phyloP scores from a whole-genome alignment of 1,140 invertebrate species.

The Condylostylus longicornis region DNA sequence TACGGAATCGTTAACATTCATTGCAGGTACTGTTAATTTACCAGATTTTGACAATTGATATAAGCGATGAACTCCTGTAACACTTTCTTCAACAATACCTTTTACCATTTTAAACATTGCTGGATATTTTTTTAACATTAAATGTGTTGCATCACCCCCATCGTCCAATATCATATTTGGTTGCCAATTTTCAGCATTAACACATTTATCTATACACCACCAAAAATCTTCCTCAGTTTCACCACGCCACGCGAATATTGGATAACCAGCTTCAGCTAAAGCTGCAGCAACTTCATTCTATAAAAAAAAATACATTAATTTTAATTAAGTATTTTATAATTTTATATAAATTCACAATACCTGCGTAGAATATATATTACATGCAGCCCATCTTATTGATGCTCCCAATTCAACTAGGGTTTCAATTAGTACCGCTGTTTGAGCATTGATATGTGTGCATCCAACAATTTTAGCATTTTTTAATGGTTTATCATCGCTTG shows the following conservation, averaged over 20 bases:
- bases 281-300: slow-evolving; percentile 96
- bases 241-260: slow-evolving; percentile 89
- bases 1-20: slow-evolving; percentile 98
- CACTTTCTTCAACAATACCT: slow-evolving; percentile 95
- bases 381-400: slow-evolving; percentile 86
- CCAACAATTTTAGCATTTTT: slow-evolving; percentile 92
- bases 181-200: slow-evolving; percentile 84
- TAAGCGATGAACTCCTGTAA: slow-evolving; percentile 90
- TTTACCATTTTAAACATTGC: slow-evolving; percentile 91
- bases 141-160: slow-evolving; percentile 91
- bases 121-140: slow-evolving; percentile 94
- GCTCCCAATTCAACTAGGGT: slow-evolving; percentile 81
- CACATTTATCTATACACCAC: slow-evolving; percentile 96
- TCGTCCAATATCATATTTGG: slow-evolving; percentile 99
- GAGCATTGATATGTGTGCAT: slow-evolving; percentile 95
- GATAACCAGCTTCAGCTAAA: slow-evolving; percentile 73
- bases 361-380: slow-evolving; percentile 97
- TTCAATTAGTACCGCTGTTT: slow-evolving; percentile 92
- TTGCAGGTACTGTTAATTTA: slow-evolving; percentile 90
- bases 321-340: background rate
- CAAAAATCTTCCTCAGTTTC: slow-evolving; percentile 96
- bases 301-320: slow-evolving; percentile 4
- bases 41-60: slow-evolving; percentile 92
- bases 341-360: slow-evolving; percentile 18
- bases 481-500: slow-evolving; percentile 83